Conservation (phyloP, 2,113 vertebrate genomes). For the Callipepla squamata region DNA sequence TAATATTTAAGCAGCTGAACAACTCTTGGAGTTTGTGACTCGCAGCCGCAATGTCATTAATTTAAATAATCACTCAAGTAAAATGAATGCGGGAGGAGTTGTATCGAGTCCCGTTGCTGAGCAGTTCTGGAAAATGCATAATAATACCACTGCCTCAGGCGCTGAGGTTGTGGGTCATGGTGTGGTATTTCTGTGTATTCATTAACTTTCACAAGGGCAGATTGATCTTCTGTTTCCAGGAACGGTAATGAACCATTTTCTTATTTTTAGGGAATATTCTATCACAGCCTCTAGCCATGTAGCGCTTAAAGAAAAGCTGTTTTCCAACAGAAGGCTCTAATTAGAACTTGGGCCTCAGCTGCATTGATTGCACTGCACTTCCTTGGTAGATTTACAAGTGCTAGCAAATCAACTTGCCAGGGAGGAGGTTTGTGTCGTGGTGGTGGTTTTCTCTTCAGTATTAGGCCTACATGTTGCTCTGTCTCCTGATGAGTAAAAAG, state of each 20-base stretch:
- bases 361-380: not conserved
- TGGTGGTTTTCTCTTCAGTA: not conserved
- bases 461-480: accelerated
- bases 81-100: not conserved
- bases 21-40: not conserved
- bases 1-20: not conserved
- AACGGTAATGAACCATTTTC: not conserved
- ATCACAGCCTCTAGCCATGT: not conserved
- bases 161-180: not conserved
- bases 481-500: not conserved
- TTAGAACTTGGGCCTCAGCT: not conserved
- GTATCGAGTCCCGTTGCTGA: not conserved
- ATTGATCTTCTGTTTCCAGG: not conserved
- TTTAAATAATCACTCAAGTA: not conserved
- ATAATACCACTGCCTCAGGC: not conserved
- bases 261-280: slow-evolving; percentile 25
- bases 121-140: not conserved
- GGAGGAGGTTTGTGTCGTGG: not conserved
- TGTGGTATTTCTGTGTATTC: not conserved
- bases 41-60: not conserved
- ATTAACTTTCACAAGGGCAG: slow-evolving; percentile 8
- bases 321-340: slow-evolving; percentile 19
- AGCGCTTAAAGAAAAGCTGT: not conserved
- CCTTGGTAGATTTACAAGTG: not conserved
- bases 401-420: not conserved